A percentile compares a stretch with the other conserved stretches of the same genome.
Conservation (phyloP, 2,113 vertebrate species). For the Leptobrachium ailaonicum region DNA sequence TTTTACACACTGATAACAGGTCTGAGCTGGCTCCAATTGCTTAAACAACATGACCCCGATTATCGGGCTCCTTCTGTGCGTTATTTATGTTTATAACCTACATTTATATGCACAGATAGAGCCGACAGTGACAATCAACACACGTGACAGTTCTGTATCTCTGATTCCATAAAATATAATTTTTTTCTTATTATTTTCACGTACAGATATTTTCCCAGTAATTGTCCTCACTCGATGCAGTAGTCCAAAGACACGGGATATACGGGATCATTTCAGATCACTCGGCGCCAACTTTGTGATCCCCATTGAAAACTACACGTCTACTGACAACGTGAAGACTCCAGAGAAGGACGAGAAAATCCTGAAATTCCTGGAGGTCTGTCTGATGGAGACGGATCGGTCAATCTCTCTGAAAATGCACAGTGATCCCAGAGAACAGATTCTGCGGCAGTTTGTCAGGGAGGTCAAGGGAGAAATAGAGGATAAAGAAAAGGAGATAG, state of each 20-base stretch:
- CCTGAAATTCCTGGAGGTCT: not conserved
- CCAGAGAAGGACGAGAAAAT: not conserved
- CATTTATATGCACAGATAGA: too few species aligned
- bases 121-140: too few species aligned
- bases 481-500: too few species aligned
- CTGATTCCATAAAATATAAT: too few species aligned
- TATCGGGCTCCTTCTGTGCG: too few species aligned
- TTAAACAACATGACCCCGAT: too few species aligned
- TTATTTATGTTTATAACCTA: too few species aligned
- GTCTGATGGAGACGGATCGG: not conserved
- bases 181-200: not conserved
- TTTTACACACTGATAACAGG: too few species aligned
- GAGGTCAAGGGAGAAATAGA: too few species aligned
- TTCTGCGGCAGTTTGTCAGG: too few species aligned
- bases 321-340: not conserved
- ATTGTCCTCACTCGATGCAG: not conserved
- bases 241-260: not conserved
- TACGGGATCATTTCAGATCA: not conserved
- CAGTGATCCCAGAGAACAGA: not conserved
- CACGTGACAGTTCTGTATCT: too few species aligned
- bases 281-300: not conserved
- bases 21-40: too few species aligned
- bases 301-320: constrained; percentile 11
- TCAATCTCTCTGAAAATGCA: constrained; percentile 29
- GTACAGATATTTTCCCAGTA: constrained; percentile 7